Evolutionary conservation across 2,797 vertebrate species (phyloP).

Genomic region (Melopsittacus undulatus): DNA sequence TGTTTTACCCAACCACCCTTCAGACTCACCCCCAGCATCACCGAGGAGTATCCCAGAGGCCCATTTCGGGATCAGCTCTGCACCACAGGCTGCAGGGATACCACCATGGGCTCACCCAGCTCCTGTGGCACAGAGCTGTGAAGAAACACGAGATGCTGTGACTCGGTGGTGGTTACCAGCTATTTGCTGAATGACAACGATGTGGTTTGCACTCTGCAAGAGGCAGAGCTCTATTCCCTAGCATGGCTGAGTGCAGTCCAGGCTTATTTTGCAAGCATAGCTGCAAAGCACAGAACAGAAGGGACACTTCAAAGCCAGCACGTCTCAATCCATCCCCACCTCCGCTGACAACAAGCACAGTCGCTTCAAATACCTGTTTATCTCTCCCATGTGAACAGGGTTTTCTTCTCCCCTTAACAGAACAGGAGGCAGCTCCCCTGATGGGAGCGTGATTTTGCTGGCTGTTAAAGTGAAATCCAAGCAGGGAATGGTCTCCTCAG

Average conservation of each 20-base stretch:
- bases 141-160: accelerated
- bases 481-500: background rate
- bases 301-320: background rate
- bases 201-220: background rate
- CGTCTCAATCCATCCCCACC: background rate
- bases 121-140: background rate
- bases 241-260: background rate
- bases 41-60: background rate
- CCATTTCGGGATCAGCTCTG: background rate
- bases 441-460: background rate
- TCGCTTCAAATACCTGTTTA: background rate
- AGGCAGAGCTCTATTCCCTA: background rate
- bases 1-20: background rate
- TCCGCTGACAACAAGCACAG: accelerated
- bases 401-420: background rate
- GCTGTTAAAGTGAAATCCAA: background rate
- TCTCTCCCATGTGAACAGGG: background rate
- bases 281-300: background rate
- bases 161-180: background rate
- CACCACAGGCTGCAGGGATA: background rate
- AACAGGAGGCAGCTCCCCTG: background rate
- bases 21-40: background rate
- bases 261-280: background rate
- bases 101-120: background rate
- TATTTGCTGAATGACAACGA: background rate